Evolutionary conservation across 2,888 invertebrate species (phyloP).

Genomic region (Pandemis cinnamomeana): DNA sequence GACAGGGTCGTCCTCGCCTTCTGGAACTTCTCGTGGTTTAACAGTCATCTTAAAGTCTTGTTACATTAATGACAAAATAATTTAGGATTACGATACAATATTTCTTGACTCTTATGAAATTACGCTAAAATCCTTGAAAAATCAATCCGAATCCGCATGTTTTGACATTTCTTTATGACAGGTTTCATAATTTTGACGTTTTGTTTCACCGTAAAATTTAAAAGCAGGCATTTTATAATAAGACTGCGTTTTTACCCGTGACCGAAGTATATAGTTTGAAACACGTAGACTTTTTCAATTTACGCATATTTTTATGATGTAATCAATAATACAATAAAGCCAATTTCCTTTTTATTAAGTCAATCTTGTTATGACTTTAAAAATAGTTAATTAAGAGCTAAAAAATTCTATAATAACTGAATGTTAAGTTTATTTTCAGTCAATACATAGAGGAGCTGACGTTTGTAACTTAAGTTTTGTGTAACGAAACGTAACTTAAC

Average conservation of each 20-base stretch:
- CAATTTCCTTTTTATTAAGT: no score
- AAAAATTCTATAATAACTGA: no score
- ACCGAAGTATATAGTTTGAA: neutral
- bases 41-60: conserved; percentile 63
- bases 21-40: conserved; percentile 63
- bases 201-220: neutral
- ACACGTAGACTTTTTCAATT: neutral
- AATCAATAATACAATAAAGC: no score
- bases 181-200: neutral
- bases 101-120: neutral
- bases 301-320: neutral
- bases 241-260: conserved; percentile 9
- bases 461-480: conserved; percentile 7
- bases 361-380: no score
- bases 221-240: neutral
- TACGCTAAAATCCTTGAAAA: neutral
- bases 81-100: neutral
- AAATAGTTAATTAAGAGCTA: no score
- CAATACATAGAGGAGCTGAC: neutral
- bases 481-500: conserved; percentile 40
- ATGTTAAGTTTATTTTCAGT: neutral
- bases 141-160: neutral
- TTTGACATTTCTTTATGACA: neutral
- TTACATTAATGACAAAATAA: conserved; percentile 12
- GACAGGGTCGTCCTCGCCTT: conserved; percentile 91